A percentile compares a stretch with the other conserved stretches of the same genome.
Conservation (phyloP, 2,113 vertebrate species). For the Crotalus horridus region DNA sequence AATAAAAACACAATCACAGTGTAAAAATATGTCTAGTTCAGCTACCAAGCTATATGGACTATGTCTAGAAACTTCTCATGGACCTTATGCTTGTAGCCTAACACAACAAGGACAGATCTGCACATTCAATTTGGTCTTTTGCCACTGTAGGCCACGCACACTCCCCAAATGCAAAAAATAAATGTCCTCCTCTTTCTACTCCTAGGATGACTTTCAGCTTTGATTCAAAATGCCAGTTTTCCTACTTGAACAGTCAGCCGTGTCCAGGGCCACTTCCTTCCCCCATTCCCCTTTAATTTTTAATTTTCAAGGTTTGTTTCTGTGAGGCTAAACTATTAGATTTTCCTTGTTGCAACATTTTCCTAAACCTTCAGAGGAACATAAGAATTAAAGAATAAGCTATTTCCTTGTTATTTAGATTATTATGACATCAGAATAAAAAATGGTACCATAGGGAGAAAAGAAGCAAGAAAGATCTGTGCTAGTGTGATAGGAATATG, state of each 20-base stretch:
- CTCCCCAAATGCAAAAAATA: neutral
- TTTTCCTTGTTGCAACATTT: neutral
- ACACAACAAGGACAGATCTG: neutral
- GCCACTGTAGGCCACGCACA: neutral
- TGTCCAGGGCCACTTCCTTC: neutral
- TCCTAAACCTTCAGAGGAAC: neutral
- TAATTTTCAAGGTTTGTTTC: neutral
- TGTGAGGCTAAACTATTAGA: neutral
- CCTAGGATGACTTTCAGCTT: neutral
- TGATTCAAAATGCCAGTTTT: neutral
- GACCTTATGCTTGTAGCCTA: neutral
- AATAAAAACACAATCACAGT: neutral
- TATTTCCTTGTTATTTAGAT: neutral
- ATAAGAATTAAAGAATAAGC: neutral
- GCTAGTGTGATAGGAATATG: neutral
- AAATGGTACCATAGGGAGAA: neutral
- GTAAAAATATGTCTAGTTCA: neutral
- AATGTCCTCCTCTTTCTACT: neutral
- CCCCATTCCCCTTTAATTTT: neutral
- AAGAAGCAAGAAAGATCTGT: neutral
- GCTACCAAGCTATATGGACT: neutral
- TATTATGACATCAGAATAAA: neutral
- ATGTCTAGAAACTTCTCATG: neutral
- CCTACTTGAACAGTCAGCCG: neutral
- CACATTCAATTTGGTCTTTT: neutral